These are phyloP conservation scores for Ceryle rudis DNA, from an alignment of 2,797 vertebrate genomes.

Conservation along the genomic window DNA sequence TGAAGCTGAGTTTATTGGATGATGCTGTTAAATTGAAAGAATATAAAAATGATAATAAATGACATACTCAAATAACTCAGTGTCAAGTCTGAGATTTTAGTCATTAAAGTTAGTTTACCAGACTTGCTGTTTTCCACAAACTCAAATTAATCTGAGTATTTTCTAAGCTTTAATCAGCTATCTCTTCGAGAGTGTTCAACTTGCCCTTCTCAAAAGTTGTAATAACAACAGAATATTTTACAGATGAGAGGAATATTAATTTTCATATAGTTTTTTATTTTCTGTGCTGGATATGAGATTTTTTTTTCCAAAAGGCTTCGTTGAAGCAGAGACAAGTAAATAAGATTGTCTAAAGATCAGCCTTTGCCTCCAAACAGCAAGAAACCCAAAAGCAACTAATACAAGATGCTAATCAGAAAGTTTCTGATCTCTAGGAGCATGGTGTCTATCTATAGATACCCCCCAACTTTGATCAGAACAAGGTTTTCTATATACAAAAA, in stretches of 20 bases:
- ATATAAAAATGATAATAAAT: constrained; percentile 61
- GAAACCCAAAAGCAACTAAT: neutral
- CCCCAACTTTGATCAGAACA: neutral
- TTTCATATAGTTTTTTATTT: neutral
- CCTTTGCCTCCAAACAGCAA: neutral
- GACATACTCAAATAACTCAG: constrained; percentile 29
- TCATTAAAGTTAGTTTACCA: constrained; percentile 37
- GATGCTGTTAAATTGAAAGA: constrained; percentile 58
- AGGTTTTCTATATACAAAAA: neutral
- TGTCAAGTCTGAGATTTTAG: constrained; percentile 28
- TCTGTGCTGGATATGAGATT: neutral
- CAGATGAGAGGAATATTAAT: neutral
- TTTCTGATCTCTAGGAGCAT: neutral
- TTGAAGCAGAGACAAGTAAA: neutral
- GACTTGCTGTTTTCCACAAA: constrained; percentile 42
- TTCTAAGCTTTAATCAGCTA: constrained; percentile 48
- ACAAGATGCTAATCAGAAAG: neutral
- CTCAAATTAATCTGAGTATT: constrained; percentile 38
- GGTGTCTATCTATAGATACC: neutral
- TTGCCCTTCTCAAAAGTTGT: neutral
- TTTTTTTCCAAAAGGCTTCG: neutral
- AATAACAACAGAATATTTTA: neutral
- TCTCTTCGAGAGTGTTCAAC: constrained; percentile 21
- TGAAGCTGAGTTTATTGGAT: constrained; percentile 5
- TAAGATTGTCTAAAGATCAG: neutral